Evolutionary conservation across 2,888 invertebrate species (phyloP).

Genomic region (Coremacera marginata): DNA sequence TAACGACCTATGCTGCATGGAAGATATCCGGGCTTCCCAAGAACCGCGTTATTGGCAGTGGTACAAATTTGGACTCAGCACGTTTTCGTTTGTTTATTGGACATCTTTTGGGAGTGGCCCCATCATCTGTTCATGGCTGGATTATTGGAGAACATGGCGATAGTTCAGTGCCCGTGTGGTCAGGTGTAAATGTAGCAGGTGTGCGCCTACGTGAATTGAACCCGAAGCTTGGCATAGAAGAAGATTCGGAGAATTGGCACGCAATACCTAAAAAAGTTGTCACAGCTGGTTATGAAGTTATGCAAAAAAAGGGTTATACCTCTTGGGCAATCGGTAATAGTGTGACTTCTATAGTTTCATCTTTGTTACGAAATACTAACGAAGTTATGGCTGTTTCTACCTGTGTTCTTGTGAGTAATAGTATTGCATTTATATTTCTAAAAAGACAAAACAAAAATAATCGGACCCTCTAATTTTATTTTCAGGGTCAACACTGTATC

Average conservation of each 20-base stretch:
- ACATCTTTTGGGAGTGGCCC: constrained; percentile 83
- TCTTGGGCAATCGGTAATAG: constrained; percentile 92
- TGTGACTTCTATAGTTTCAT: constrained; percentile 78
- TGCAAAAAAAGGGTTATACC: constrained; percentile 89
- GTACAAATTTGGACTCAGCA: constrained; percentile 93
- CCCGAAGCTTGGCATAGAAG: constrained; percentile 77
- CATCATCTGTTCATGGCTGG: constrained; percentile 92
- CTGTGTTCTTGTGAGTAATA: constrained; percentile 75
- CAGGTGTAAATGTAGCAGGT: constrained; percentile 92
- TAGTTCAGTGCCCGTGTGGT: constrained; percentile 92
- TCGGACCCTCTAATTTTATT: not conserved
- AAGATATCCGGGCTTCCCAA: constrained; percentile 90
- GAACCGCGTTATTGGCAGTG: constrained; percentile 90
- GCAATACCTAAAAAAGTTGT: constrained; percentile 86
- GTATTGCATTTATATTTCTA: too few relatives aligned
- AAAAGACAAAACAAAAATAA: not conserved
- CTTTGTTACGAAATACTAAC: constrained; percentile 80
- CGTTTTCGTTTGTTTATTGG: constrained; percentile 90
- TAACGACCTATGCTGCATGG: constrained; percentile 95
- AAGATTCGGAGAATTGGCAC: constrained; percentile 84
- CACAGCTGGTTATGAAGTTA: constrained; percentile 88
- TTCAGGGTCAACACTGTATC: constrained; percentile 84
- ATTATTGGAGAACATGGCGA: constrained; percentile 97
- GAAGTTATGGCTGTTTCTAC: constrained; percentile 86
- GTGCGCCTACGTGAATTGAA: constrained; percentile 85